Evolutionary conservation across 2,113 vertebrate species (phyloP), one percentile per base, ranked within the genome.

Genomic region (Labrus mixtus): DNA sequence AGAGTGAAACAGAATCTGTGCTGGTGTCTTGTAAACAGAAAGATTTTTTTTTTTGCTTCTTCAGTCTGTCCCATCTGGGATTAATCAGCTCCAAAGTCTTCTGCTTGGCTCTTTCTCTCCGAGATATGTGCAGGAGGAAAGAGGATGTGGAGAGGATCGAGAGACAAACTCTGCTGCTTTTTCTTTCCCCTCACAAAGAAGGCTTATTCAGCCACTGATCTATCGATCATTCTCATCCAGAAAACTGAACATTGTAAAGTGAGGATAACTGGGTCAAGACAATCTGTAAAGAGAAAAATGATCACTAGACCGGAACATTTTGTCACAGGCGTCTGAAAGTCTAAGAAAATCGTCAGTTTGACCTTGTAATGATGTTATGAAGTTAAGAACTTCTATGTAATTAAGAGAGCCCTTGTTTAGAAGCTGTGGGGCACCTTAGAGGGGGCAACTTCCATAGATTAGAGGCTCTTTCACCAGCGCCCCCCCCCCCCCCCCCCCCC

Each of bases 31-130:
- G 54, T 36, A 43, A 61, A 65, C 5, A 22, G 41, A 43, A 23
- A 43, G 39, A 8, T 12, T 22, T 55, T 25, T 50, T 79, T 63
- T 37, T 48, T 12, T 17, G 4, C 6, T 50, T 63, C 45, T 4
- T 63, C 59, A n/a, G 48, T 23, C 58, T 22, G 46, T 48, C 55
- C 58, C 88, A 90, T 87, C 76, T 90, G 86, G 67, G 43, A 75
- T 29, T 59, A 43, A 89, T 90, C 69, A 79, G 45, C 59, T 7
- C 6, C 17, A 8, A 48, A 48, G 17, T 53, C 53, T 63, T 73
- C 74, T 78, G 25, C 46, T 33, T 55, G 23, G 76, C 45, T 74
- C 55, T 33, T 45, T 68, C 23, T 76, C 62, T 77, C 70, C 68
- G 19, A 72, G 59, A 41, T 61, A 65, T 6, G 20, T 17, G 12